A percentile compares a stretch with the other conserved stretches of the same genome.
These are phyloP conservation scores for Lasiurus borealis DNA, from an alignment of 2,113 vertebrate genomes.

Conservation along the genomic window DNA sequence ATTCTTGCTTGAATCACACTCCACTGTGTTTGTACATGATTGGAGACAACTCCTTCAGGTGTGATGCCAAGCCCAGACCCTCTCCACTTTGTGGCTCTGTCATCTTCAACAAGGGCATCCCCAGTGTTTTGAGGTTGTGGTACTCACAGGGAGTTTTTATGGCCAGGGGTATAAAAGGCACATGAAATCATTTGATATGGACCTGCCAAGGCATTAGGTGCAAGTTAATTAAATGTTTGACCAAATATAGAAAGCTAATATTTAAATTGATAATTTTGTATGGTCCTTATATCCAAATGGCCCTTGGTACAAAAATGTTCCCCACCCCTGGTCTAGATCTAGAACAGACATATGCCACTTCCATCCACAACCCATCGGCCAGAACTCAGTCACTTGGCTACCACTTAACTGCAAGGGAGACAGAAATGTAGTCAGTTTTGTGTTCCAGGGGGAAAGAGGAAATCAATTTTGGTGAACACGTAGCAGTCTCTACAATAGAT, in stretches of 20 bases:
- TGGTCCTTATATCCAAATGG: too few relatives aligned
- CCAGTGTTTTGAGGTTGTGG: background rate
- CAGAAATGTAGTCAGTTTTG: background rate
- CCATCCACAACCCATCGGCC: background rate
- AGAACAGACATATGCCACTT: background rate
- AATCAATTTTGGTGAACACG: background rate
- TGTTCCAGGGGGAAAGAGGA: background rate
- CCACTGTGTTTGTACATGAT: background rate
- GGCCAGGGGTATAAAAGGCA: too few relatives aligned
- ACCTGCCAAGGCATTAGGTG: too few relatives aligned
- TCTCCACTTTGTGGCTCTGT: background rate
- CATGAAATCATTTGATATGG: too few relatives aligned
- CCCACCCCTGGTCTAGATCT: background rate
- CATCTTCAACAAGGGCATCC: background rate
- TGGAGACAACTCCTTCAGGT: background rate
- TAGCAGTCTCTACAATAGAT: background rate
- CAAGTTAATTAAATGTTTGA: too few relatives aligned
- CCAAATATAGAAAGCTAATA: too few relatives aligned
- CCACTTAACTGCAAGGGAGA: background rate
- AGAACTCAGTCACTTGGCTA: background rate
- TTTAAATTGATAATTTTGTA: too few relatives aligned
- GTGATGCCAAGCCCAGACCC: background rate
- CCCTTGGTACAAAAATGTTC: too few relatives aligned
- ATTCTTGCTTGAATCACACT: background rate
- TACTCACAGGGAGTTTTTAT: background rate